Evolutionary conservation across 2,888 invertebrate genomes (phyloP), one percentile per base, ranked within the genome.

Genomic region (Drosophila buzzatii): DNA sequence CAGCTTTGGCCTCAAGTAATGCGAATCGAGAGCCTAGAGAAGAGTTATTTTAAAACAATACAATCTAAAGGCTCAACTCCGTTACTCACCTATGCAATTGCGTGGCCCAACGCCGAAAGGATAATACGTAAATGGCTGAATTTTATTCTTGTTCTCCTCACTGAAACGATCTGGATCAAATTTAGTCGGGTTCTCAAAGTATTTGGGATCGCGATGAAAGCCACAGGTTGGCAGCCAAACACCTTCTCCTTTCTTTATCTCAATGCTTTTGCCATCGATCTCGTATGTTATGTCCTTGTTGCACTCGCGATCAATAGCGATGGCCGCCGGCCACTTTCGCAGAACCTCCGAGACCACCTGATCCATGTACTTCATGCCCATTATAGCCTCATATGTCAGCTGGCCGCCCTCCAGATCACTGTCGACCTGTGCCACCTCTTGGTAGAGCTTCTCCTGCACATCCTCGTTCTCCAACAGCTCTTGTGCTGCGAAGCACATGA

Each of bases 101-200:
- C 95, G 93, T 2, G 94, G 95, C 4, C 96, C 96, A 1, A 93
- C 42, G 2, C 95, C 95, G 61, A 95, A 95, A 0, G 95, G 95
- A 77, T 94, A 76, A 70, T 94, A 95, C 0, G 93, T 90, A 49
- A 93, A 93, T 0, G 93, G 93, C 16, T 92, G 80, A 18, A 94
- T 94, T n/a, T 93, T 93, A 1, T 92, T 90, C 74, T 94, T 94
- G 81, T 95, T 95, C 73, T 95, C 94, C 0, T 94, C 94, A 2
- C 93, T 94, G 76, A 95, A 95, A 20, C 95, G 90, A 73, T 95
- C 93, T 9, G 95, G 95, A 83, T 95, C 94, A 59, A 95, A 95
- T 81, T 94, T 94, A 0, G 91, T 78, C 0, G 95, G 95, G 16
- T 95, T 92, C 0, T 94, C 93, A 82, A 92, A 95, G 84, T 92